A percentile compares a stretch with the other conserved stretches of the same genome.
These are phyloP conservation scores for Caerostris extrusa DNA, from an alignment of 1,140 invertebrate species.

Conservation along the genomic window DNA sequence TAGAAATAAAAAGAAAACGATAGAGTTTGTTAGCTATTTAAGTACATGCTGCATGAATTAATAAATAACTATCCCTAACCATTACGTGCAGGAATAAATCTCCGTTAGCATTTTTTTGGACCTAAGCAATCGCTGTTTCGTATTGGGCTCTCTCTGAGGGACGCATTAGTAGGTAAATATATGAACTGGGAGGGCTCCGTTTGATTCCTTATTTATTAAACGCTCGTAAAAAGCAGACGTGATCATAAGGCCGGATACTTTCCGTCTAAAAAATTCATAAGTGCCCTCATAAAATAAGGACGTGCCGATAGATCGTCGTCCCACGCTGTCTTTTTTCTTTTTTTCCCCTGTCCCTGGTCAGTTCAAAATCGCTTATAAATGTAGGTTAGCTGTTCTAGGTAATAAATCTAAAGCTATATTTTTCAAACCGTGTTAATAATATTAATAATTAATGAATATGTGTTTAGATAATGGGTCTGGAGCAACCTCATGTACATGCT, in stretches of 20 bases:
- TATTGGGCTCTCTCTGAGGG: not conserved
- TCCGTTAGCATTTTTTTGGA: not conserved
- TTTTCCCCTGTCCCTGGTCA: no score
- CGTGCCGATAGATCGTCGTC: not conserved
- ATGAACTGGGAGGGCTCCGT: not conserved
- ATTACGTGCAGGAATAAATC: not conserved
- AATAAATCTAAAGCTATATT: no score
- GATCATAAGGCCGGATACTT: not conserved
- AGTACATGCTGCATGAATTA: not conserved
- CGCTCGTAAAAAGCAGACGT: not conserved
- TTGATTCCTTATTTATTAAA: slow-evolving; percentile 12
- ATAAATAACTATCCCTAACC: not conserved
- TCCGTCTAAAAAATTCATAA: not conserved
- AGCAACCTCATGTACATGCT: no score
- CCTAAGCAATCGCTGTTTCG: not conserved
- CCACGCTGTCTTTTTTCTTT: no score
- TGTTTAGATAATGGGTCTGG: no score
- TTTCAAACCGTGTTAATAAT: no score
- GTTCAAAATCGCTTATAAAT: no score
- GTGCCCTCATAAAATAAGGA: not conserved
- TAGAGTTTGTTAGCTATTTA: not conserved
- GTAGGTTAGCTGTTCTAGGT: no score
- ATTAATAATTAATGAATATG: no score
- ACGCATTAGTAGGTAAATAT: not conserved
- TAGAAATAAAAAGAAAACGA: not conserved